Evolutionary conservation across 2,888 invertebrate genomes (phyloP).

Genomic region (Allygus modestus): DNA sequence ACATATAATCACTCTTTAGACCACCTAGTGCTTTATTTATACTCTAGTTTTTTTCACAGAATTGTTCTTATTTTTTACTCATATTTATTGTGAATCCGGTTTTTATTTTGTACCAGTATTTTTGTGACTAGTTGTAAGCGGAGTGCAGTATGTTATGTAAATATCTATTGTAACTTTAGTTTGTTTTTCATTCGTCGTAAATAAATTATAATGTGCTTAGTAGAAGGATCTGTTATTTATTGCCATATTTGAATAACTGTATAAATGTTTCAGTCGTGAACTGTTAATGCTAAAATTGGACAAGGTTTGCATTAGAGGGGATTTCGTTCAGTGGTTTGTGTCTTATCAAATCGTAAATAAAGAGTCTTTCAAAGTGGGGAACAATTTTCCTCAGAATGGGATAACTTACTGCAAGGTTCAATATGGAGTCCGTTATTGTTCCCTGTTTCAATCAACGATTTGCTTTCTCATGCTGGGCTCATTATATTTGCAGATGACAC

Average conservation of each 20-base stretch:
- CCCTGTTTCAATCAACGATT: too few relatives aligned
- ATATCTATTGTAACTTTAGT: slow-evolving; percentile 28
- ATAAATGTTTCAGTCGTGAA: too few relatives aligned
- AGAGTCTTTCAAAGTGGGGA: too few relatives aligned
- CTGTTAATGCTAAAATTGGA: too few relatives aligned
- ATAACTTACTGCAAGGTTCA: too few relatives aligned
- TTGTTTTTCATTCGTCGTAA: slow-evolving; percentile 10
- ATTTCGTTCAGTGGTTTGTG: too few relatives aligned
- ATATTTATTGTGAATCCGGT: slow-evolving; percentile 7
- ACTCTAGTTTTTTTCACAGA: background rate
- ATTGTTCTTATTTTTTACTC: background rate
- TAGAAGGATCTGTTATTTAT: slow-evolving; percentile 5
- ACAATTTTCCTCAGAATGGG: too few relatives aligned
- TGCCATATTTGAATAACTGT: background rate
- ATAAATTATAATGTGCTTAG: slow-evolving; percentile 42
- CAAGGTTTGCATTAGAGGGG: too few relatives aligned
- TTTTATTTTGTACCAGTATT: slow-evolving; percentile 34
- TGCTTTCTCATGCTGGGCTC: too few relatives aligned
- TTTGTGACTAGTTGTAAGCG: slow-evolving; percentile 35
- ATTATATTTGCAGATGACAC: too few relatives aligned
- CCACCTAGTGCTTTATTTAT: slow-evolving; percentile 16
- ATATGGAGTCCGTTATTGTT: too few relatives aligned
- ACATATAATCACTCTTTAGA: background rate
- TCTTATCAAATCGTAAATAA: too few relatives aligned
- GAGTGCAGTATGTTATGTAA: slow-evolving; percentile 9